phyloP scores from a whole-genome alignment of 2,797 vertebrate species.

The Anguilla marmorata region DNA sequence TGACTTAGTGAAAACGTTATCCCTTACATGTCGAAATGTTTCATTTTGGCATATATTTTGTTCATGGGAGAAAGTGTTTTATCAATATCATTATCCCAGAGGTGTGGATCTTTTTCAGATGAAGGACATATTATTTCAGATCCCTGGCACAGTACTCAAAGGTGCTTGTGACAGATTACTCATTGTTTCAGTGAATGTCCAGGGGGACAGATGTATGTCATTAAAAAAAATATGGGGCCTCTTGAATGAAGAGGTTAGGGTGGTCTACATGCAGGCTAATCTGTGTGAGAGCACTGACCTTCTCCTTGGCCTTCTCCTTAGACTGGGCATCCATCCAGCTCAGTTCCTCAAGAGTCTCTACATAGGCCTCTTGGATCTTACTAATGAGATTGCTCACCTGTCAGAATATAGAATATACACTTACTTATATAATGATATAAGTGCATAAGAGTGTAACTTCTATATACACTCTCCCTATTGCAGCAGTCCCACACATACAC shows the following conservation, averaged over 20 bases:
- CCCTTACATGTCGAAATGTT: background rate
- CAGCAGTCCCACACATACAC: background rate
- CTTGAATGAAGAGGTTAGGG: background rate
- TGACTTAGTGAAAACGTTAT: background rate
- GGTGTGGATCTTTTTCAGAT: background rate
- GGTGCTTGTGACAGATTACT: background rate
- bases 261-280: background rate
- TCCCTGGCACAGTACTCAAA: background rate
- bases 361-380: conserved; percentile 86
- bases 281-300: conserved; percentile 68
- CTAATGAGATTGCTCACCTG: conserved; percentile 88
- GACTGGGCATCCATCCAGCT: conserved; percentile 92
- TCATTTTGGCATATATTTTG: background rate
- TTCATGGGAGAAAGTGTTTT: no score
- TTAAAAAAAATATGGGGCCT: background rate
- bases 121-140: background rate
- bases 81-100: background rate
- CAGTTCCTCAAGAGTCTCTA: conserved; percentile 91
- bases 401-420: conserved; percentile 15
- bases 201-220: background rate
- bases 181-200: background rate
- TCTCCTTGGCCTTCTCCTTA: conserved; percentile 88
- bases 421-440: background rate
- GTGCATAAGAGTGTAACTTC: background rate
- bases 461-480: no score